Base-by-base conservation (phyloP, 2,888 invertebrate genomes). In the Acheta domesticus region DNA sequence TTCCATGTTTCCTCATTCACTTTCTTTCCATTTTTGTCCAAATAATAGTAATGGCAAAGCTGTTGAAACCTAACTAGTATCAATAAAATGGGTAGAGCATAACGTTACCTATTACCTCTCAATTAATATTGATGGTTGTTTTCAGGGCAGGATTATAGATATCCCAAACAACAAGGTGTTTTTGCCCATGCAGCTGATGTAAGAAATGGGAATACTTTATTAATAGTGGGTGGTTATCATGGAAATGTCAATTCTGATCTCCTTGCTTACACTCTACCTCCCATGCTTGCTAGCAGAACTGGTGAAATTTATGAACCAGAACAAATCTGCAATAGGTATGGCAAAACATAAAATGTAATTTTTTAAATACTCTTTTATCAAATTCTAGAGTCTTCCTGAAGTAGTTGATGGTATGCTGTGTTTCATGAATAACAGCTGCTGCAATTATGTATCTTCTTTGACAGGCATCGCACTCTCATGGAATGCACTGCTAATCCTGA, bases 401-500 rank as follows among this genome's bases (percentile, higher is more conserved):
- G 23, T 23, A 23, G 23, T 5, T 36, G 5, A 8, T 8, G 5
- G 8, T 36, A 8, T 36, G 8, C 36, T 36, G 8, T 36, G 8
- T 8, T 36, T 36, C 5, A 5, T 36, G 36, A 36, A 36, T 36
- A 36, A 36, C 11, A 8, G 36, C 36, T 36, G 8, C 36, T 36
- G 4, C 36, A 36, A 36, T 36, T 36, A 4, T 36, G 36, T 36
- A 36, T 36, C 5, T 36, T 36, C 62, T 62, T 62, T 62, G 62
- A 91, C 20, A 89, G 92, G 49, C 95, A 95, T 85, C 90, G 90
- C 83, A 91, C 92, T 49, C 92, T 94, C 83, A 91, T 92, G 1
- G 94, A 94, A 84, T 96, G 96, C 84, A 91, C 94, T 0, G 93
- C 95, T 0, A 96, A 97, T 87, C 96, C 96, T 0, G 96, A 96